Evolutionary conservation across 2,888 invertebrate genomes (phyloP).

Genomic region (Ptychoptera contaminata): DNA sequence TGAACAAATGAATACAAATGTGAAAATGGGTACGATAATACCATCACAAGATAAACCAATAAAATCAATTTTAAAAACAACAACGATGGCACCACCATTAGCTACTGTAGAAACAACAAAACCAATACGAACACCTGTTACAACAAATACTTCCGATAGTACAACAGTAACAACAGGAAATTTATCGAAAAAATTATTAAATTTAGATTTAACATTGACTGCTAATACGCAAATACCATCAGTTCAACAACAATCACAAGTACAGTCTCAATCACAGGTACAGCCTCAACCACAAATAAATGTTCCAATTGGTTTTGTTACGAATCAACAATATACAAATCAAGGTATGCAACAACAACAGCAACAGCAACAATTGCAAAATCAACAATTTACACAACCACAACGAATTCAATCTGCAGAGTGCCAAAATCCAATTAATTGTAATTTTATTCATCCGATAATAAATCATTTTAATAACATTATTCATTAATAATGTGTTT

Average conservation of each 20-base stretch:
- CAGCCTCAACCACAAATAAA: no score
- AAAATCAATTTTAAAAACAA: not conserved
- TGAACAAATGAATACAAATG: no score
- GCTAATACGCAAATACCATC: not conserved
- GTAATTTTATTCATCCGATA: no score
- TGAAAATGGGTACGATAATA: not conserved
- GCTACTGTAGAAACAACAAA: not conserved
- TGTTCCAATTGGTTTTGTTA: no score
- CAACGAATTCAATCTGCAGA: no score
- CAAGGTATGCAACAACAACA: not conserved
- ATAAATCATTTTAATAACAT: no score
- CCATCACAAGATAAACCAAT: not conserved
- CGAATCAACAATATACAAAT: no score
- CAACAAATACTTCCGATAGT: not conserved
- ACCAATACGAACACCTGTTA: not conserved
- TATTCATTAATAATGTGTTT: no score
- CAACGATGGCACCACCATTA: not conserved
- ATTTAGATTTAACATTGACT: not conserved
- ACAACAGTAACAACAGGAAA: not conserved
- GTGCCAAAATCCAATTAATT: no score
- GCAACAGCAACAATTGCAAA: not conserved
- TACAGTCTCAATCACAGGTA: no score
- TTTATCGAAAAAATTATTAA: not conserved
- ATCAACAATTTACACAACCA: conserved; percentile 1
- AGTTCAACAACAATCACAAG: no score